phyloP scores from a whole-genome alignment of 2,113 vertebrate genomes.

The Hyaena hyaena region DNA sequence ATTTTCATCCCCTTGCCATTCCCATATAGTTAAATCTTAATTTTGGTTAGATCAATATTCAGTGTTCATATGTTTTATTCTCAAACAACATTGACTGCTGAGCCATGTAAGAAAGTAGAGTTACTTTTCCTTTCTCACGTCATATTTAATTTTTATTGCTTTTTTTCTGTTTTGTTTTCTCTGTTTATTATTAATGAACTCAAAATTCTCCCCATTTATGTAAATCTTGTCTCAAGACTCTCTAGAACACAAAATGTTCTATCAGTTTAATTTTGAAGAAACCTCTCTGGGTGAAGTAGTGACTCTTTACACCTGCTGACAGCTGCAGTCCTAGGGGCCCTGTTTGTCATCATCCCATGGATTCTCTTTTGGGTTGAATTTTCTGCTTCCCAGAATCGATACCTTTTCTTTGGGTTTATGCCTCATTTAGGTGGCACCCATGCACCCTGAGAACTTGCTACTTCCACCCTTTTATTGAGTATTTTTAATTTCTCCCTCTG shows the following conservation, averaged over 20 bases:
- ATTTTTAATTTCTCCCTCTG: background rate
- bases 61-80: background rate
- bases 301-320: background rate
- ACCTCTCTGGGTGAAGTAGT: background rate
- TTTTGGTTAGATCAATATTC: background rate
- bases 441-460: background rate
- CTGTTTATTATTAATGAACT: background rate
- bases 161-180: background rate
- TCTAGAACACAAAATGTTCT: background rate
- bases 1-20: background rate
- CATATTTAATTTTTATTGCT: background rate
- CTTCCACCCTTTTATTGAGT: background rate
- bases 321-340: background rate
- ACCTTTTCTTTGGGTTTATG: background rate
- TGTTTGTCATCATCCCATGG: background rate
- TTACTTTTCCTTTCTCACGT: constrained; percentile 7
- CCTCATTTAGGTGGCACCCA: background rate
- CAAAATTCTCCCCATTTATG: background rate
- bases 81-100: background rate
- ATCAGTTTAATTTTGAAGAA: constrained; percentile 2
- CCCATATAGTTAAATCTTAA: background rate
- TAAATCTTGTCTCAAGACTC: constrained; percentile 2
- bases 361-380: background rate
- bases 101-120: background rate
- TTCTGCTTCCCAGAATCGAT: background rate